phyloP scores from a whole-genome alignment of 2,888 invertebrate species.

The Eutolmus rufibarbis region DNA sequence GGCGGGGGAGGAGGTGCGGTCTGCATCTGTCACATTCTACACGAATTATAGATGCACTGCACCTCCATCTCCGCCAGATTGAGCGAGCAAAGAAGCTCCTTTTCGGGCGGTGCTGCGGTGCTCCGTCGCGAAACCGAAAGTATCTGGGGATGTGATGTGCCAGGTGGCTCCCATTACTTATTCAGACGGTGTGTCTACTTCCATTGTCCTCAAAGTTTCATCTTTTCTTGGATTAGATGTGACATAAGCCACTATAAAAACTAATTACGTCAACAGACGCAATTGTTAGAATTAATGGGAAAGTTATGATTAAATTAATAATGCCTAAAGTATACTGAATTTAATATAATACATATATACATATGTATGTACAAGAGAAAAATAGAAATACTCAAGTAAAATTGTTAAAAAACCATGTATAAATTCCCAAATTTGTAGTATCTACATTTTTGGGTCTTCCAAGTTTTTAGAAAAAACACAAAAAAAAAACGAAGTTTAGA shows the following conservation, averaged over 20 bases:
- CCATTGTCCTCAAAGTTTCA: neutral
- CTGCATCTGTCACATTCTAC: neutral
- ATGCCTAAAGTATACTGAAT: no score
- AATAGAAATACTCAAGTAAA: no score
- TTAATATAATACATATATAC: no score
- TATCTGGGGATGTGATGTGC: neutral
- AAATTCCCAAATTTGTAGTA: no score
- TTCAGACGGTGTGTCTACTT: neutral
- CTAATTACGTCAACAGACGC: neutral
- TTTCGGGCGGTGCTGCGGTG: neutral
- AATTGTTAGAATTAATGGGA: neutral
- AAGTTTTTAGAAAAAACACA: no score
- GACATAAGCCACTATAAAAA: neutral
- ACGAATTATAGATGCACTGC: neutral
- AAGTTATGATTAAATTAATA: no score
- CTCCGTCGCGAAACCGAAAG: neutral
- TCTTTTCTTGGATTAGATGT: neutral
- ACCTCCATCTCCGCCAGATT: neutral
- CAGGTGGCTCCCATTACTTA: neutral
- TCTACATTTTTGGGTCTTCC: no score
- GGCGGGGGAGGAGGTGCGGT: neutral
- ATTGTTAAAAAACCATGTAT: no score
- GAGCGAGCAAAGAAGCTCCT: neutral
- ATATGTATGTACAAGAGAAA: no score
- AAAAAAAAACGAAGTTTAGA: no score